Conservation (phyloP, 1,140 invertebrate species). For the Coelopa frigida region DNA sequence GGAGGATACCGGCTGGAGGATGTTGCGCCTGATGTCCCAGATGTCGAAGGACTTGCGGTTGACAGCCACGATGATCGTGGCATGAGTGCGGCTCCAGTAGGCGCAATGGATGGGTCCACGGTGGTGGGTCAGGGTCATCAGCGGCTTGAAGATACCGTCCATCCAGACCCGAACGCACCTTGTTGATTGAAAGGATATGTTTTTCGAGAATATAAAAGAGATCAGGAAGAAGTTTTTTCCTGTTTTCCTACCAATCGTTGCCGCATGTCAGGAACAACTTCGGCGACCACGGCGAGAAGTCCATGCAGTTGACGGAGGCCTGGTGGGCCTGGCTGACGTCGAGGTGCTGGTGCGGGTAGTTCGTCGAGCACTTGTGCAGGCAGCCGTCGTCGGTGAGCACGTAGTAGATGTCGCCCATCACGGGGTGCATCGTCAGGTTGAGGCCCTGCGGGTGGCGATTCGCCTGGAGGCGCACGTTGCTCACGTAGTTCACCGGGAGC, state of each 20-base stretch:
- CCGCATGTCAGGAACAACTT: constrained; percentile 74
- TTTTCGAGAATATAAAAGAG: background rate
- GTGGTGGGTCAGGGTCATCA: constrained; percentile 53
- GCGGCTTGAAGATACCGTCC: constrained; percentile 56
- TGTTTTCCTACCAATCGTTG: constrained; percentile 70
- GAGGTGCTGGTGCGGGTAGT: constrained; percentile 58
- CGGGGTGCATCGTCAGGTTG: constrained; percentile 59
- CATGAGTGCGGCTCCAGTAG: constrained; percentile 74
- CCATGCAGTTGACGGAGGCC: constrained; percentile 68
- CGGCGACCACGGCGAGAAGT: constrained; percentile 70
- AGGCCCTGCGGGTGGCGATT: constrained; percentile 50
- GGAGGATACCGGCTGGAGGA: constrained; percentile 54
- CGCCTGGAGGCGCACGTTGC: constrained; percentile 14
- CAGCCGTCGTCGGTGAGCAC: constrained; percentile 78
- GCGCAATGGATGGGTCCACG: constrained; percentile 58
- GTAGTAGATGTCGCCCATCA: constrained; percentile 59
- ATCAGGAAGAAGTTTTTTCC: no score
- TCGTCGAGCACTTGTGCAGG: constrained; percentile 66
- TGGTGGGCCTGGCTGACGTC: constrained; percentile 69
- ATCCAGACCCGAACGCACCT: constrained; percentile 67
- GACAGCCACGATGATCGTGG: constrained; percentile 69
- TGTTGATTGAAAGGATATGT: background rate
- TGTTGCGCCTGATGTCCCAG: constrained; percentile 64
- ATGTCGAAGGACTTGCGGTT: constrained; percentile 60
- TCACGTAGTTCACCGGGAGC: constrained; percentile 19